Base-by-base conservation (phyloP, 92 coral and sea anemone species). In the Epizoanthus illoricatus region DNA sequence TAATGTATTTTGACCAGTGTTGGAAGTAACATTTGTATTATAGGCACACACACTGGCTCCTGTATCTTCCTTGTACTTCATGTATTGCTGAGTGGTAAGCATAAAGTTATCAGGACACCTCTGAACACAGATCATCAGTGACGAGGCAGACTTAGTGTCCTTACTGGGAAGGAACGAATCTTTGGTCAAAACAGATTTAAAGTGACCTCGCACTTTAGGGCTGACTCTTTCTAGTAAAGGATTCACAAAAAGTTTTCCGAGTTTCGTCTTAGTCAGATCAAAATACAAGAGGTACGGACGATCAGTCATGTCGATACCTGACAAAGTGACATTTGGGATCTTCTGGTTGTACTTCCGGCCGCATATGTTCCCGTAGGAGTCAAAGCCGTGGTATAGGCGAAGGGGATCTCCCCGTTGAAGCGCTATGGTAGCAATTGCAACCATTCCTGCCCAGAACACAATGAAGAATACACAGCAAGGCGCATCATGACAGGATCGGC, bases 361-460 rank as follows among this genome's bases (percentile, higher is more conserved):
- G 19, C 85, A 81, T 65, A 81, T 78, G 85, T 81, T 81, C 15
- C 85, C 85, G 47, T 81, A 81, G 55, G 85, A 81, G 64, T 81
- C 85, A 81, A 54, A 81, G 17, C 85, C 85, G 69, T 39, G 85
- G 41, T 81, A 81, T 33, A 81, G 45, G 54, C 85, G 85, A 41
- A 81, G 68, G 2, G 85, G 76, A 74, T 81, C 85, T 81, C 85
- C 85, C 76, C 85, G 85, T 8, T 81, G 85, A 33, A 81, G 41
- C 58, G 76, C 85, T 81, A 81, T 49, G 23, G 7, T 52, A 24
- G 85, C 85, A 68, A 81, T 81, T 17, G 85, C 40, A 69, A 54
- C 62, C 85, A 81, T 81, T 54, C 85, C 85, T 65, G 85, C 76
- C 85, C 76, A 81, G 85, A 81, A 81, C 11, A 69, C 75, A 81